Base-by-base conservation (phyloP, 2,113 vertebrate species). In the Centropus bengalensis region DNA sequence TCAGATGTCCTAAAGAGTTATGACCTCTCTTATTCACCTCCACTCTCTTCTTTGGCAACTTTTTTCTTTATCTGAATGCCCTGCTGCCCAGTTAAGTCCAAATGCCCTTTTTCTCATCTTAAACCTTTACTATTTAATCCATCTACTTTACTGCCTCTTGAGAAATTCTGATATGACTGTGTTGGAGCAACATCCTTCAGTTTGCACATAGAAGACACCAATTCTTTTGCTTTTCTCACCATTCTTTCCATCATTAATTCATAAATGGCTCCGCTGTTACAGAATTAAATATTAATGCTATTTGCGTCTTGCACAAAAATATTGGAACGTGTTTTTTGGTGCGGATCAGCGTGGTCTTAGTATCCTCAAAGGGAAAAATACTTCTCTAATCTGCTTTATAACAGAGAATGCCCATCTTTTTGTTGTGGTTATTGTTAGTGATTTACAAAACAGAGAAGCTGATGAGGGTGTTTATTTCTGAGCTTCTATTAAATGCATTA, bases 31-130 rank as follows among this genome's bases (percentile, higher is more conserved):
- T 68, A 24, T 5, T 86, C 2, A 1, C 24, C 22, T 75, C 19
- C 0, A 0, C 13, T 33, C 10, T 66, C 7, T 14, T 67, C 23
- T 68, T 78, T 63, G 27, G 13, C 32, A 78, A 16, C 14, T 15
- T 47, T 38, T 71, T 47, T 22, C 3, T 40, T 86, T 38, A 12
- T 36, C 11, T 78, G 17, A 52, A 60, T 91, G 15, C 14, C 5
- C 6, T 93, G 10, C 42, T 81, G 24, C 30, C n/a, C 27, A 6
- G 11, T 86, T 95, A 20, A 40, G 36, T 49, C 27, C 36, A 45
- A 0, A 0, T 24, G 5, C 70, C 14, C 6, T 55, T 79, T 94
- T 66, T 62, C 60, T 71, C 17, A 23, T 73, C 49, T 82, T 71
- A 85, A 88, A 11, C 36, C 10, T 3, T 64, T 82, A 12, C 4